Evolutionary conservation across 2,113 vertebrate genomes (phyloP).

Genomic region (Paraplagusia blochii): DNA sequence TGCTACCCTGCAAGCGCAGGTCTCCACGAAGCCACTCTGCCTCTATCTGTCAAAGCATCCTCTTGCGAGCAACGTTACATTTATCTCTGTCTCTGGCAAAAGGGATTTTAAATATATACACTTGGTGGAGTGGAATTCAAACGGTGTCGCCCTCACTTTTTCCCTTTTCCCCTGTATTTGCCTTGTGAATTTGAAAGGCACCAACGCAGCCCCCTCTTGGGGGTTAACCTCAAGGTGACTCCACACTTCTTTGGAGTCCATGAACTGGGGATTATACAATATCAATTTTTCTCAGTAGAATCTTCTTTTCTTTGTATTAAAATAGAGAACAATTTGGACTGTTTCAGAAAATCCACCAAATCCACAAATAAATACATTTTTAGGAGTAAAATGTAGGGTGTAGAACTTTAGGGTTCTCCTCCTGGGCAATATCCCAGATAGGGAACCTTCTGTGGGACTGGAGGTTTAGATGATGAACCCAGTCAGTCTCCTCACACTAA

Average conservation of each 20-base stretch:
- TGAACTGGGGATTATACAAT: conserved; percentile 4
- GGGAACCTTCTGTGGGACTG: too few relatives aligned
- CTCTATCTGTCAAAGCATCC: conserved; percentile 68
- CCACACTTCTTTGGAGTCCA: conserved; percentile 1
- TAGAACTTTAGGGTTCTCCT: too few relatives aligned
- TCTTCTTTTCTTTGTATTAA: background rate
- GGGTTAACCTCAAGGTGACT: conserved; percentile 11
- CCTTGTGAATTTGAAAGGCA: conserved; percentile 16
- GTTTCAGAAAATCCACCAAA: too few relatives aligned
- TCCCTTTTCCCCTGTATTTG: conserved; percentile 22
- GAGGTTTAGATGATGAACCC: too few relatives aligned
- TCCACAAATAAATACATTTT: too few relatives aligned
- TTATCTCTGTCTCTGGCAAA: conserved; percentile 47
- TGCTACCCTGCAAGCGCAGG: conserved; percentile 47
- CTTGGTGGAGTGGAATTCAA: conserved; percentile 39
- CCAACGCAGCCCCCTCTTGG: conserved; percentile 3
- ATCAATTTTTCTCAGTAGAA: conserved; percentile 6
- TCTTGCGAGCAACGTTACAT: conserved; percentile 48
- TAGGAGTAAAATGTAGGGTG: too few relatives aligned
- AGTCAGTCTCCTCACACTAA: too few relatives aligned
- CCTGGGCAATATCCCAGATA: too few relatives aligned
- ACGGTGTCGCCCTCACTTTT: conserved; percentile 23
- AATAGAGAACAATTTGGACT: background rate
- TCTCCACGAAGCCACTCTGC: conserved; percentile 42
- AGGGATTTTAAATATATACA: conserved; percentile 17